These are phyloP conservation scores for Polydrusus cervinus DNA, from an alignment of 2,888 invertebrate species.

Conservation along the genomic window DNA sequence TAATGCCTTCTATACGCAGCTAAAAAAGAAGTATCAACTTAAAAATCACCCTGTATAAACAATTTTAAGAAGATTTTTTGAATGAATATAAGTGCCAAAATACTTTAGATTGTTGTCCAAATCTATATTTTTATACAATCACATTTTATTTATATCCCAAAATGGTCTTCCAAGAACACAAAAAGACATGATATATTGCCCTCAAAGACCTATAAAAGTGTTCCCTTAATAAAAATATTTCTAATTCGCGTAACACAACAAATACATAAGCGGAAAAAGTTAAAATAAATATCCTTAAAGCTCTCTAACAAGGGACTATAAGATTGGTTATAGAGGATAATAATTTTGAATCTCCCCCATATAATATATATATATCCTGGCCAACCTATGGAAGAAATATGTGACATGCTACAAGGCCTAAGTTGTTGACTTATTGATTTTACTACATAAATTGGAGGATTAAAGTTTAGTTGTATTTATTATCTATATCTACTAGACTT, in stretches of 20 bases:
- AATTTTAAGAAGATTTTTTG: too few species aligned
- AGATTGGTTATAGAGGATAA: conserved; percentile 6
- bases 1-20: too few species aligned
- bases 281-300: not conserved
- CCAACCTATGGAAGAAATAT: conserved; percentile 25
- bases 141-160: not conserved
- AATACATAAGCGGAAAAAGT: not conserved
- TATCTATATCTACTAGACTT: conserved; percentile 26
- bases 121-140: too few species aligned
- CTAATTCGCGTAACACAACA: not conserved
- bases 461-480: conserved; percentile 28
- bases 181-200: not conserved
- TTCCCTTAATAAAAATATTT: not conserved
- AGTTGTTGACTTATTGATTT: conserved; percentile 37
- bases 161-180: not conserved
- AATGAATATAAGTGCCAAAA: too few species aligned
- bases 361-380: not conserved
- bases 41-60: too few species aligned
- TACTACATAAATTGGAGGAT: conserved; percentile 33
- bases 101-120: too few species aligned
- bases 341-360: conserved; percentile 5
- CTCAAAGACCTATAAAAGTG: not conserved
- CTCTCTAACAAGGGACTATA: not conserved
- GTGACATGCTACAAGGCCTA: conserved; percentile 17
- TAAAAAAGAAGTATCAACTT: too few species aligned